Base-by-base conservation (phyloP, 2,888 invertebrate species). In the Melipona bicolor region DNA sequence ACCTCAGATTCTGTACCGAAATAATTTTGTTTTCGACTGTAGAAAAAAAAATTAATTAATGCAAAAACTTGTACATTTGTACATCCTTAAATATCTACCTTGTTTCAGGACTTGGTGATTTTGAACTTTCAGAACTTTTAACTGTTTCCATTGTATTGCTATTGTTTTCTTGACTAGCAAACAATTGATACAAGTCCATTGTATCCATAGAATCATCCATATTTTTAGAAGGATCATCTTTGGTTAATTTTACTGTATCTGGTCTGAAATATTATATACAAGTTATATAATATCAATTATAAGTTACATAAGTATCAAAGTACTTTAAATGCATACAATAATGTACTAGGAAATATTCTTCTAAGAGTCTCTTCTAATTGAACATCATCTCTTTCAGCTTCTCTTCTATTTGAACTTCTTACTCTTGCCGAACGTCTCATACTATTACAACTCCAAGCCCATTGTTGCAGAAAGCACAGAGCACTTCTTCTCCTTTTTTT, bases 401-500 rank as follows among this genome's bases (percentile, higher is more conserved):
- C 96, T 80, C 95, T 95, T 87, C 96, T 96, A 74, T 95, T 95
- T 9, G 95, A 94, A 76, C 94, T 93, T 82, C 95, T 91, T 5
- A 95, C 95, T 86, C 95, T 90, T 1, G 95, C 94, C 0, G 95
- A 95, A 74, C 95, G 89, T 81, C 93, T 92, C 87, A 92, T 93
- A 24, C 83, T 93, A 84, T 94, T 96, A 75, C 95, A 95, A 89
- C 97, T 97, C 97, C 97, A 97, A 73, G 97, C 97, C 97, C 97
- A 97, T 89, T 97, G 97, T 90, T 97, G 96, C 36, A 97, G 94
- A 89, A 96, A 96, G 71, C 96, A 96, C 21, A 97, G 94, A 52
- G 97, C 96, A 94, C 97, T 97, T 61, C 97, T 96, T 83, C 97
- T 95, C n/a, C 97, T 95, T 88, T 97, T 96, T 3, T 95, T 95